Evolutionary conservation across 2,797 vertebrate genomes (phyloP).

Genomic region (Lagodon rhomboides): DNA sequence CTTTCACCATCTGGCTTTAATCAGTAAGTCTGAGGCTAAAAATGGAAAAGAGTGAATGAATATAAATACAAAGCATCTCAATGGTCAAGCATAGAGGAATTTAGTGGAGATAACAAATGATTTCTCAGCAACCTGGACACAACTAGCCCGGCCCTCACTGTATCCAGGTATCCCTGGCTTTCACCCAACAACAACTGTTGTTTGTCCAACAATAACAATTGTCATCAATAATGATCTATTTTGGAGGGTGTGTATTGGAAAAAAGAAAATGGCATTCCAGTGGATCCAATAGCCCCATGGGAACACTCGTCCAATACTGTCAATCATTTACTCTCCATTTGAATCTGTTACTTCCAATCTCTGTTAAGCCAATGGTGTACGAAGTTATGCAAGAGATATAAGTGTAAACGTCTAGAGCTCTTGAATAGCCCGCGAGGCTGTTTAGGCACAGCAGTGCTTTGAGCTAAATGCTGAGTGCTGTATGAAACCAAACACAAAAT

Average conservation of each 20-base stretch:
- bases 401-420: not conserved
- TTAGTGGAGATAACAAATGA: too few relatives aligned
- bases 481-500: not conserved
- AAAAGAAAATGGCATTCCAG: too few relatives aligned
- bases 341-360: not conserved
- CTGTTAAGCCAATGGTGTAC: not conserved
- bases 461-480: not conserved
- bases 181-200: not conserved
- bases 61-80: too few relatives aligned
- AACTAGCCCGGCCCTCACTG: not conserved
- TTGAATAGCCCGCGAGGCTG: not conserved
- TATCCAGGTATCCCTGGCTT: not conserved
- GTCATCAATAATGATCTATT: too few relatives aligned
- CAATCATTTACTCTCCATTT: not conserved
- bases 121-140: too few relatives aligned
- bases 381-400: not conserved
- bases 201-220: too few relatives aligned
- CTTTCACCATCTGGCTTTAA: constrained; percentile 24
- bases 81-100: not conserved
- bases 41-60: too few relatives aligned
- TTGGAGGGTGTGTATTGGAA: too few relatives aligned
- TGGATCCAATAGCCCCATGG: not conserved
- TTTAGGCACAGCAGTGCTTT: not conserved
- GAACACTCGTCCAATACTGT: not conserved
- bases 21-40: not conserved